These are phyloP conservation scores for Procavia capensis DNA, from an alignment of 2,113 vertebrate genomes.

Conservation along the genomic window DNA sequence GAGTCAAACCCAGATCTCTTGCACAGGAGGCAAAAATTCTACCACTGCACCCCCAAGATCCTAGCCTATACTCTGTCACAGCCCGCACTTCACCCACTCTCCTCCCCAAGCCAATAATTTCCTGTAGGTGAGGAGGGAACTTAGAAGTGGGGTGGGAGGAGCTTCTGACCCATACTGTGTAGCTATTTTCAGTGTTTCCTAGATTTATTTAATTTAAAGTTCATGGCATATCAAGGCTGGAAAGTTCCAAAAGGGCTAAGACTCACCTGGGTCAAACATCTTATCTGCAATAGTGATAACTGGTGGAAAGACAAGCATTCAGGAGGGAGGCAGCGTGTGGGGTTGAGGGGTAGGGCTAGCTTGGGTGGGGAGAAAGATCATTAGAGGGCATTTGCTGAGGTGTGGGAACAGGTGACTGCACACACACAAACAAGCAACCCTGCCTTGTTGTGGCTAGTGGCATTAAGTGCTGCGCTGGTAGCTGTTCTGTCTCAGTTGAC, in stretches of 20 bases:
- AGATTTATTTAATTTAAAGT: constrained; percentile 46
- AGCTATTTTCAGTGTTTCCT: constrained; percentile 4
- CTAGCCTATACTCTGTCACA: not conserved
- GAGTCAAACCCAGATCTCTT: not conserved
- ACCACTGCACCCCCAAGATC: not conserved
- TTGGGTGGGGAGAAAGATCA: not conserved
- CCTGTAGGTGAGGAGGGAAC: not conserved
- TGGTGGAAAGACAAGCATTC: not conserved
- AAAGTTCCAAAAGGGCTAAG: constrained; percentile 22
- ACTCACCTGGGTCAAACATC: not conserved
- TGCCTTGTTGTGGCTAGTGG: not conserved
- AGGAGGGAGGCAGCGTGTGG: not conserved
- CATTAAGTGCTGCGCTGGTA: not conserved
- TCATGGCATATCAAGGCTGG: not conserved
- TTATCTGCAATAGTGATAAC: not conserved
- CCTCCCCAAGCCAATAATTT: not conserved
- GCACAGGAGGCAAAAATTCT: not conserved
- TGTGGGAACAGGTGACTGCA: not conserved
- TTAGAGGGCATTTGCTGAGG: not conserved
- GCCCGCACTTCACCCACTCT: not conserved
- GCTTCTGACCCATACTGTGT: not conserved
- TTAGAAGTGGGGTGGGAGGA: not conserved
- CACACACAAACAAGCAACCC: not conserved
- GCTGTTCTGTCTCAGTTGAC: not conserved
- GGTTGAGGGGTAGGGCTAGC: not conserved